Evolutionary conservation across 2,888 invertebrate species (phyloP), one percentile per base, ranked within the genome.

Genomic region (Periphyllus acericola): DNA sequence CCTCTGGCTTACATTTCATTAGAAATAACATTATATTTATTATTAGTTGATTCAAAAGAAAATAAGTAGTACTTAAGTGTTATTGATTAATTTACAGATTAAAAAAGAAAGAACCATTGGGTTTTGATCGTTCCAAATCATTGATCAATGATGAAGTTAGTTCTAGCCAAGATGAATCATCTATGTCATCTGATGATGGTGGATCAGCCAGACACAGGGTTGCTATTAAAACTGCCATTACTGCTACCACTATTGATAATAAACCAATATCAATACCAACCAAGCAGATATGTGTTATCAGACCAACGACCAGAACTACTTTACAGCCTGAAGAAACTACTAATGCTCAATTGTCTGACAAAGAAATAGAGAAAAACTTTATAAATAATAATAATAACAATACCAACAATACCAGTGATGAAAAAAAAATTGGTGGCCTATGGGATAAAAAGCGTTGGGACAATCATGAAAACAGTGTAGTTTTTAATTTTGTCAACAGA

Each of bases 401-500:
- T 68, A 76, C 32, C 32, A 83, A 88, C 52, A 76, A 76, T 46
- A 68, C 40, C 14, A 74, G 66, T 46, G 83, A 79, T 14, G 79
- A 79, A 79, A 84, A 89, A 52, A 85, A 3, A 89, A 72, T 84
- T 40, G 72, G 74, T 72, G 84, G 84, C 74, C 90, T 91, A 89
- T 92, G 92, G 92, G 92, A 92, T 89, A 92, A 92, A 88, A 92
- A 92, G 89, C 92, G 92, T 36, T 92, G 92, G 92, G 92, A 92
- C 89, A 93, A 94, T 90, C 93, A 94, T 91, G 95, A 94, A 90
- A 95, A 95, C 90, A 93, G 94, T 55, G 94, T 96, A 92, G 96
- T 96, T 90, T 97, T 97, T 93, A 96, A 97, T 93, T 97, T 97
- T 92, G 95, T 95, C 90, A 93, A 94, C 92, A 94, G 95, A 91